These are phyloP conservation scores for Lampropteryx suffumata DNA, from an alignment of 2,888 invertebrate species.

Conservation along the genomic window DNA sequence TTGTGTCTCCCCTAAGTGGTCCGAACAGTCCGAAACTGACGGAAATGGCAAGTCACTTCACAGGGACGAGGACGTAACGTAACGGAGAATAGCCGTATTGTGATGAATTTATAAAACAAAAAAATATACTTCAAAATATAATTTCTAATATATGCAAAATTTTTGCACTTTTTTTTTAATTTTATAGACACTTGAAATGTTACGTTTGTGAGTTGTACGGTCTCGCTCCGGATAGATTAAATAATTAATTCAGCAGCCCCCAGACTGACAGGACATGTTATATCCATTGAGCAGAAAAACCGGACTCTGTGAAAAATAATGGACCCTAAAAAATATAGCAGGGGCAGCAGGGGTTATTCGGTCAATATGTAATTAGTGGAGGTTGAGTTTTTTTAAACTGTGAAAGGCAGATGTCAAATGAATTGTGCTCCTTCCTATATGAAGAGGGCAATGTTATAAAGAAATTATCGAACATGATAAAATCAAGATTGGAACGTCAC, in stretches of 20 bases:
- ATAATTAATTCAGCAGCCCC: constrained; percentile 31
- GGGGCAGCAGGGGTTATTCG: constrained; percentile 4
- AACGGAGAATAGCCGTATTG: background rate
- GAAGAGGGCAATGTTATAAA: no score
- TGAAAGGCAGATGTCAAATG: background rate
- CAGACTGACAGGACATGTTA: constrained; percentile 64
- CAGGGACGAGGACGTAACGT: constrained; percentile 4
- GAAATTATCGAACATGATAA: constrained; percentile 3
- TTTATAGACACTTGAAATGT: background rate
- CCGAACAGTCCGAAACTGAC: background rate
- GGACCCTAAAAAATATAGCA: constrained; percentile 13
- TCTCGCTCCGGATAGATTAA: background rate
- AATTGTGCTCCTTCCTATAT: no score
- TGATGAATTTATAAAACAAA: background rate
- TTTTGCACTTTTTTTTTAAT: no score
- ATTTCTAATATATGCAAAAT: no score
- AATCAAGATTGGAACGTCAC: background rate
- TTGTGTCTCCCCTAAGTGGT: constrained; percentile 20
- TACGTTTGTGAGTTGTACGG: background rate
- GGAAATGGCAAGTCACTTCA: background rate
- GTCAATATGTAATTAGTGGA: constrained; percentile 13
- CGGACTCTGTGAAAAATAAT: constrained; percentile 34
- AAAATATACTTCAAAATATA: no score
- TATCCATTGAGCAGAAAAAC: constrained; percentile 66
- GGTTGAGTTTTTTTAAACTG: background rate